phyloP scores from a whole-genome alignment of 2,113 vertebrate species.

The Sylvilagus bachmani region DNA sequence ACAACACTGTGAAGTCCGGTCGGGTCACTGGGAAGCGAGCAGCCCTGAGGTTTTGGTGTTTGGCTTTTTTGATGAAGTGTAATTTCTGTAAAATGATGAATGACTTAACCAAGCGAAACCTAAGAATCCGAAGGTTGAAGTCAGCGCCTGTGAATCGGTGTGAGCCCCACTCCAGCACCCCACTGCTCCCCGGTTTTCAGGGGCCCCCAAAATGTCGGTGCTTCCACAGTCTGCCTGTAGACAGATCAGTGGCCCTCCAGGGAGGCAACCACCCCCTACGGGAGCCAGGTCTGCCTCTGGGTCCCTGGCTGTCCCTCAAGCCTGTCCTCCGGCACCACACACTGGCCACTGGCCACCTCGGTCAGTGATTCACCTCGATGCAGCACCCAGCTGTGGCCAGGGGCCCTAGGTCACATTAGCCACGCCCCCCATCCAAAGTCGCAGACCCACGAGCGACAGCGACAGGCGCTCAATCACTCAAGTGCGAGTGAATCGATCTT shows the following conservation, averaged over 20 bases:
- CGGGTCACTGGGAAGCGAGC: no score
- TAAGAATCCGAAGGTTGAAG: not conserved
- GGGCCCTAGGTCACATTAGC: not conserved
- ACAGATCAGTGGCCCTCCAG: not conserved
- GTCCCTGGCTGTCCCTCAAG: no score
- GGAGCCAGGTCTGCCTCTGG: not conserved
- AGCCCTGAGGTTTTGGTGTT: no score
- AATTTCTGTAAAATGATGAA: not conserved
- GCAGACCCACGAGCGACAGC: not conserved
- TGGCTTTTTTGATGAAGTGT: no score
- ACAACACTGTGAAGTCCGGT: no score
- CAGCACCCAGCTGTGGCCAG: no score
- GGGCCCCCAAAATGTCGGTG: not conserved
- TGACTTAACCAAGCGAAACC: not conserved
- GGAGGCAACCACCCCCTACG: no score
- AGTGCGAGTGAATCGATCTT: not conserved
- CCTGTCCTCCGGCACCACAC: not conserved
- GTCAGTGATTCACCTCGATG: no score
- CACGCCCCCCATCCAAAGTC: no score
- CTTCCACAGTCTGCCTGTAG: not conserved
- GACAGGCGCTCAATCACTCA: not conserved
- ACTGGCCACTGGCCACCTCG: not conserved
- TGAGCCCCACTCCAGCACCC: not conserved
- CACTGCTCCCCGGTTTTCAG: not conserved
- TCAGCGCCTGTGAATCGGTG: not conserved